Percentiles rank a stretch among this genome's conserved stretches.
Evolutionary conservation across 2,797 vertebrate species (phyloP).

Genomic region (Sylvia borin): DNA sequence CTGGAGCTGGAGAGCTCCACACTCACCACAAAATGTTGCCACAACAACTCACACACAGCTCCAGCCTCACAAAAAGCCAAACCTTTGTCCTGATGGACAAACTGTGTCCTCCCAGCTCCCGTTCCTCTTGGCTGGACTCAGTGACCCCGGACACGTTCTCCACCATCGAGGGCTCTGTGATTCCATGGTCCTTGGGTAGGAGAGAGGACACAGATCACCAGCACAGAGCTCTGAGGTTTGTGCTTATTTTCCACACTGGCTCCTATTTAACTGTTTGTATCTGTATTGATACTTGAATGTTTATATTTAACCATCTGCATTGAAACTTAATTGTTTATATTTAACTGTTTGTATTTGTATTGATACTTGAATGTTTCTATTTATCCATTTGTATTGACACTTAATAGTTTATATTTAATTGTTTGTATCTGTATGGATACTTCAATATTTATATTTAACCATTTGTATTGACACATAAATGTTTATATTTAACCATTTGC

Average conservation of each 20-base stretch:
- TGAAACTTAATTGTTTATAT: accelerated
- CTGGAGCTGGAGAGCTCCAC: background rate
- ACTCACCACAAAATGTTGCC: background rate
- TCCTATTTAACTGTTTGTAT: background rate
- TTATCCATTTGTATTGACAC: too few species aligned
- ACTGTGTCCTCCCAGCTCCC: accelerated
- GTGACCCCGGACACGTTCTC: accelerated
- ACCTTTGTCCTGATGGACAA: background rate
- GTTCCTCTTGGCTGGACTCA: too few species aligned
- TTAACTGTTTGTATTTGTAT: background rate
- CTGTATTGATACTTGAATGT: background rate
- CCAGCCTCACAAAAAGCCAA: accelerated
- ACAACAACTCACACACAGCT: background rate
- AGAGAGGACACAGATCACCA: accelerated
- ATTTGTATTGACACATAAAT: too few species aligned
- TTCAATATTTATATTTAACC: background rate
- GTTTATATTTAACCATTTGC: background rate
- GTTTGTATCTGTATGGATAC: too few species aligned
- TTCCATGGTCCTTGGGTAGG: background rate
- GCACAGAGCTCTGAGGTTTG: accelerated
- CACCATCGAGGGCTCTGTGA: accelerated
- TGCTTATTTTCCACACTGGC: accelerated
- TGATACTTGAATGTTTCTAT: accelerated
- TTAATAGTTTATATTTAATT: background rate
- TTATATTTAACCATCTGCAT: background rate